Conservation (phyloP, 2,888 invertebrate species). For the Stramonita haemastoma region DNA sequence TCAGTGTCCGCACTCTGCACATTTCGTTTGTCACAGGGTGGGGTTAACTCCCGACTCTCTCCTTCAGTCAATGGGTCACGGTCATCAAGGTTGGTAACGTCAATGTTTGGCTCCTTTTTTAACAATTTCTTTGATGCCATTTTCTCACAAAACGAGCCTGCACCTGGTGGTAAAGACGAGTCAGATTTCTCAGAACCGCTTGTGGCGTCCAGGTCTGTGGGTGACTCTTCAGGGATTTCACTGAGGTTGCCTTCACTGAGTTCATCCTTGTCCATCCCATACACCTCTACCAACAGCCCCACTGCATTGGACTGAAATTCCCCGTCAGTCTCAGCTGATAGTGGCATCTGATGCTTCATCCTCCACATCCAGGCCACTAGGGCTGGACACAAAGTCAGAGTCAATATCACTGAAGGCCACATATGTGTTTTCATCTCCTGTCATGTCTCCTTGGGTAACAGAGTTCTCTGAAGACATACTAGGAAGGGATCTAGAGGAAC, state of each 20-base stretch:
- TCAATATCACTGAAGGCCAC: not conserved
- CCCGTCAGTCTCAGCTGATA: not conserved
- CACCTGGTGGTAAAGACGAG: not conserved
- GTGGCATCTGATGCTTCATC: not conserved
- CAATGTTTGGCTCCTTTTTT: not conserved
- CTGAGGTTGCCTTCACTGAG: not conserved
- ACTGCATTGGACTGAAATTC: conserved; percentile 18
- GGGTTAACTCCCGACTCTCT: not conserved
- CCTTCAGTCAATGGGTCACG: not conserved
- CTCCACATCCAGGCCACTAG: not conserved
- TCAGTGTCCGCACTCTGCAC: too few species aligned
- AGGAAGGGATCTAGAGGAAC: too few species aligned
- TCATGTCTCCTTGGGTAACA: too few species aligned
- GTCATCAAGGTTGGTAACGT: not conserved
- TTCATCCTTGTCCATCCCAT: conserved; percentile 13
- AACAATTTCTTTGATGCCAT: not conserved
- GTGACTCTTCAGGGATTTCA: not conserved
- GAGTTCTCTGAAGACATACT: not conserved
- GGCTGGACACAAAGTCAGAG: not conserved
- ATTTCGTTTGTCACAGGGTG: too few species aligned
- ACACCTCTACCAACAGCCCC: conserved; percentile 19
- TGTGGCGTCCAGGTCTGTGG: not conserved
- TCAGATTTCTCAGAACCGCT: not conserved
- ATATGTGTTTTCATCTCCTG: not conserved
- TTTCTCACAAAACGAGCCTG: not conserved